A percentile compares a stretch with the other conserved stretches of the same genome.
Conservation (phyloP, 2,888 invertebrate genomes). For the Acrocera orbiculus region DNA sequence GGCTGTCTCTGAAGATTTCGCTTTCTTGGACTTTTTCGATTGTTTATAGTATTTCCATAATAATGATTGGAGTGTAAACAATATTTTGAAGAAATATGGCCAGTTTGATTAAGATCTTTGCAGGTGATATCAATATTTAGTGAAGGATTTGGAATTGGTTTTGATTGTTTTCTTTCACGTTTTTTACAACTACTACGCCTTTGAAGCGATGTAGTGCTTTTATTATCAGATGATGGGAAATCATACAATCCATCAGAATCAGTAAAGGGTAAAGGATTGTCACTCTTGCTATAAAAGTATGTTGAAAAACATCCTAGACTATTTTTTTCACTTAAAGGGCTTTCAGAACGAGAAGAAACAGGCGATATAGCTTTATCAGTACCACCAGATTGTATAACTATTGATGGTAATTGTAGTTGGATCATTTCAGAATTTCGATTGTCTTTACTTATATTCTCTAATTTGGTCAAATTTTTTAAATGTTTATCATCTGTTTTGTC, state of each 20-base stretch:
- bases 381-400: slow-evolving; percentile 38
- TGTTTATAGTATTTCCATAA: slow-evolving; percentile 28
- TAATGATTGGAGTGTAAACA: slow-evolving; percentile 19
- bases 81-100: slow-evolving; percentile 6
- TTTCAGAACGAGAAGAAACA: slow-evolving; percentile 61
- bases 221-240: slow-evolving; percentile 58
- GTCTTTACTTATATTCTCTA: slow-evolving; percentile 35
- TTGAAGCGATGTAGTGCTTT: slow-evolving; percentile 33
- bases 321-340: slow-evolving; percentile 52
- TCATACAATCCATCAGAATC: slow-evolving; percentile 68
- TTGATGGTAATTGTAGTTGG: slow-evolving; percentile 41
- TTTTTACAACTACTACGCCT: slow-evolving; percentile 44
- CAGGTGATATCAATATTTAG: slow-evolving; percentile 38
- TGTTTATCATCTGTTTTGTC: slow-evolving; percentile 57
- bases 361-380: slow-evolving; percentile 46
- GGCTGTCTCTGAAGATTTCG: slow-evolving; percentile 36
- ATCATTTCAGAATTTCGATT: slow-evolving; percentile 32
- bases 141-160: slow-evolving; percentile 22
- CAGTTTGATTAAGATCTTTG: slow-evolving; percentile 27
- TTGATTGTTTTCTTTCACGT: slow-evolving; percentile 40
- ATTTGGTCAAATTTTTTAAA: slow-evolving; percentile 45
- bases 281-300: slow-evolving; percentile 50
- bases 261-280: slow-evolving; percentile 46
- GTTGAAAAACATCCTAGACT: slow-evolving; percentile 51
- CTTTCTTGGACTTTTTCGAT: slow-evolving; percentile 41